Percentiles rank a stretch among this genome's conserved stretches.
phyloP scores from a whole-genome alignment of 2,113 vertebrate genomes.

The Promerops cafer region DNA sequence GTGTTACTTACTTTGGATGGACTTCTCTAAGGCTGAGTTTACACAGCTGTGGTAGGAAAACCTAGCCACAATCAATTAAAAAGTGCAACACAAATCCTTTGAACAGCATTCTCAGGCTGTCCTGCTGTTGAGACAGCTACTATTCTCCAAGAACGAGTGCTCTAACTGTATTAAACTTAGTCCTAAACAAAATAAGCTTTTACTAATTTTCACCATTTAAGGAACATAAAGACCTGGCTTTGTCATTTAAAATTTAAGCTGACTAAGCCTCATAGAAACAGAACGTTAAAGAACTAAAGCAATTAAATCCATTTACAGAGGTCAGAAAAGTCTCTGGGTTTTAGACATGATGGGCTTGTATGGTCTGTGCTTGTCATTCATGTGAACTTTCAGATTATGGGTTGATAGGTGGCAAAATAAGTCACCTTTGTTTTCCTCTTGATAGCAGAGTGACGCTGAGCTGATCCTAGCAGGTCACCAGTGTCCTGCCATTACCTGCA shows the following conservation, averaged over 20 bases:
- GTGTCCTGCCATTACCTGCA: neutral
- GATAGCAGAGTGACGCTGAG: neutral
- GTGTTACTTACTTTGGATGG: conserved; percentile 46
- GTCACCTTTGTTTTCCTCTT: conserved; percentile 3
- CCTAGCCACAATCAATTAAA: conserved; percentile 50
- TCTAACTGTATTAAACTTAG: conserved; percentile 45
- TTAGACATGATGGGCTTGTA: neutral
- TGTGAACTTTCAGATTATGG: neutral
- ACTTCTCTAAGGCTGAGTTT: conserved; percentile 53
- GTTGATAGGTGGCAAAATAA: neutral
- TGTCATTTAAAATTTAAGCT: conserved; percentile 56
- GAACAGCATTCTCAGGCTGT: conserved; percentile 48
- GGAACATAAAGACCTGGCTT: conserved; percentile 50
- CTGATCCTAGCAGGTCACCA: neutral
- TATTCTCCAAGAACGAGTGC: neutral
- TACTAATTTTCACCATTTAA: conserved; percentile 60
- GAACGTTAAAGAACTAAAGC: conserved; percentile 3
- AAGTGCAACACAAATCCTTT: conserved; percentile 37
- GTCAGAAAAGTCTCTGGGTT: conserved; percentile 31
- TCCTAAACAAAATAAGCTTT: conserved; percentile 59
- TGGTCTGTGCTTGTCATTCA: neutral
- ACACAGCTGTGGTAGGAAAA: conserved; percentile 70
- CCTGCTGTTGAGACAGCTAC: conserved; percentile 37
- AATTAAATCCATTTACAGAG: conserved; percentile 60
- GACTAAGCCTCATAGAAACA: conserved; percentile 56